Conservation (phyloP, 2,888 invertebrate genomes). For the Sphecodes monilicornis region DNA sequence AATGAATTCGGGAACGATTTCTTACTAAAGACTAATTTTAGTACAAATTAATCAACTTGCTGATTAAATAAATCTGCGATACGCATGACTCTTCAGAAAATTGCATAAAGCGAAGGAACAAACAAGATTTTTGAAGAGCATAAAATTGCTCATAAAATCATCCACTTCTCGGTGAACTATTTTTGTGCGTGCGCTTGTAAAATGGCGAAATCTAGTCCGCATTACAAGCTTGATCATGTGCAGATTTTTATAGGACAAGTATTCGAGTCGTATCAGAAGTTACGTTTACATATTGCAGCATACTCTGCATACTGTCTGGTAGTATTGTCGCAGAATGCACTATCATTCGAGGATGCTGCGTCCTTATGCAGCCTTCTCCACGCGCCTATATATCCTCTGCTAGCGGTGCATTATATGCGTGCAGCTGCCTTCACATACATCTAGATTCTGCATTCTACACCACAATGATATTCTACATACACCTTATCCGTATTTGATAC, state of each 20-base stretch:
- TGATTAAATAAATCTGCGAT: no score
- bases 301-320: background rate
- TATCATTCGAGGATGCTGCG: conserved; percentile 30
- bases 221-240: background rate
- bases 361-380: conserved; percentile 42
- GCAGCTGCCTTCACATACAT: conserved; percentile 36
- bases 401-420: conserved; percentile 38
- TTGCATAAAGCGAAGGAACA: no score
- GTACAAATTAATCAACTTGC: no score
- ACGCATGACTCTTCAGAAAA: no score
- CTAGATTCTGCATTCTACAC: conserved; percentile 1
- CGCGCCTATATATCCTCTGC: conserved; percentile 52
- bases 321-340: conserved; percentile 5
- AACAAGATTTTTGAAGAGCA: background rate
- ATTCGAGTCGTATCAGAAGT: background rate
- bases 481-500: conserved; percentile 33
- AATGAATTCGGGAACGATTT: no score
- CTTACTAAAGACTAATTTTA: no score
- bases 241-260: background rate
- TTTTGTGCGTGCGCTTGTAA: no score
- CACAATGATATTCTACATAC: conserved; percentile 39
- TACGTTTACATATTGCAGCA: background rate
- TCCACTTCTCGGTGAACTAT: no score
- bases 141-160: no score
- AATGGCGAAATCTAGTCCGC: no score